phyloP scores from a whole-genome alignment of 2,888 invertebrate genomes.

The Cheilosia grossa region DNA sequence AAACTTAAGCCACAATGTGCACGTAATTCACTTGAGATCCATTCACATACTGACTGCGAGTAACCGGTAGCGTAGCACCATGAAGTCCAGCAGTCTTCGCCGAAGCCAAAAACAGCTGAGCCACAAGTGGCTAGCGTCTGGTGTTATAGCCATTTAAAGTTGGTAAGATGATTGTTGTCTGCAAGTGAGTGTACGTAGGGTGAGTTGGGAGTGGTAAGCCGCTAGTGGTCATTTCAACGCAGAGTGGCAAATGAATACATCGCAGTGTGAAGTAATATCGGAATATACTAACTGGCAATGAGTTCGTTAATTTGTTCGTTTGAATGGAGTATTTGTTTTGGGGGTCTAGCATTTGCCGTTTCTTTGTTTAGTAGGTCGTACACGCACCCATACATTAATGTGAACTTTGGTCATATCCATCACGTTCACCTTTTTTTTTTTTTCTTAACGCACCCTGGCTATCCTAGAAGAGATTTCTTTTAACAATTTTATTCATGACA shows the following conservation, averaged over 20 bases:
- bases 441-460: too few relatives aligned
- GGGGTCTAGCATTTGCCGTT: background rate
- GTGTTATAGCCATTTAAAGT: slow-evolving; percentile 11
- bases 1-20: slow-evolving; percentile 25
- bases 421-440: too few relatives aligned
- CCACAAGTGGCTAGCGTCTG: slow-evolving; percentile 14
- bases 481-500: too few relatives aligned
- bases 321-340: background rate
- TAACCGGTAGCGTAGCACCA: slow-evolving; percentile 58
- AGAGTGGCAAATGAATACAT: background rate
- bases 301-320: background rate
- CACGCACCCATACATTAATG: too few relatives aligned
- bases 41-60: slow-evolving; percentile 66
- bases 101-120: slow-evolving; percentile 29
- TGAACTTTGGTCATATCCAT: too few relatives aligned
- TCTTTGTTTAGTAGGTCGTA: background rate
- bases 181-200: slow-evolving; percentile 26
- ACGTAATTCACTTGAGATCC: slow-evolving; percentile 67
- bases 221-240: background rate
- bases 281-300: background rate
- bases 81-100: slow-evolving; percentile 34
- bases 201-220: slow-evolving; percentile 16
- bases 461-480: too few relatives aligned
- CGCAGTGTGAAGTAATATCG: background rate
- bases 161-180: slow-evolving; percentile 31